phyloP scores from a whole-genome alignment of 2,888 invertebrate species.

The Pseudoips prasinana region DNA sequence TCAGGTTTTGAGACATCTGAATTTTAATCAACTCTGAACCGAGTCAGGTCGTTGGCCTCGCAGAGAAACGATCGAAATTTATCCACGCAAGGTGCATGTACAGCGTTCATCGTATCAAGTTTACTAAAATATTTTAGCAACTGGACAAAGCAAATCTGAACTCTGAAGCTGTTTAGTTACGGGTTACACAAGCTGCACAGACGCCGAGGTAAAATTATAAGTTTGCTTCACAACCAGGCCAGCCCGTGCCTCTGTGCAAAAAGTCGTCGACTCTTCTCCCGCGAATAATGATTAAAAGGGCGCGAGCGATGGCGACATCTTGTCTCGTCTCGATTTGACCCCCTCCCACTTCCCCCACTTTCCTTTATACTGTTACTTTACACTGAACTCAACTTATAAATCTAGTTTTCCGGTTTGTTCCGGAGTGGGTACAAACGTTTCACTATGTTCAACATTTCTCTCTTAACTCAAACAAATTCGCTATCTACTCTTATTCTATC shows the following conservation, averaged over 20 bases:
- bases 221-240: constrained; percentile 41
- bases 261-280: constrained; percentile 63
- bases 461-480: no score
- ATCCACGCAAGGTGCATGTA: constrained; percentile 43
- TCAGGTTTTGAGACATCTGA: constrained; percentile 12
- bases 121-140: constrained; percentile 16
- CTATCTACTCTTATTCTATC: no score
- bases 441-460: not conserved
- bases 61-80: constrained; percentile 38
- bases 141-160: constrained; percentile 27
- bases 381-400: constrained; percentile 18
- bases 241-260: constrained; percentile 49
- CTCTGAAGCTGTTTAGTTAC: constrained; percentile 32
- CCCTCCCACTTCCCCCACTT: constrained; percentile 28
- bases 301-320: constrained; percentile 60
- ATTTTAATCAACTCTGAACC: constrained; percentile 25
- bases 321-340: constrained; percentile 51
- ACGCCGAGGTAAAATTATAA: constrained; percentile 31
- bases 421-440: constrained; percentile 1
- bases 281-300: constrained; percentile 64
- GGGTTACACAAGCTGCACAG: constrained; percentile 25
- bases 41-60: constrained; percentile 37
- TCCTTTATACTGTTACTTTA: constrained; percentile 27
- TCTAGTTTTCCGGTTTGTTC: constrained; percentile 5
- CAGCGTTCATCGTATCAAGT: constrained; percentile 31